These are phyloP conservation scores for Cephus rjabovi DNA, from an alignment of 2,888 invertebrate species.

Conservation along the genomic window DNA sequence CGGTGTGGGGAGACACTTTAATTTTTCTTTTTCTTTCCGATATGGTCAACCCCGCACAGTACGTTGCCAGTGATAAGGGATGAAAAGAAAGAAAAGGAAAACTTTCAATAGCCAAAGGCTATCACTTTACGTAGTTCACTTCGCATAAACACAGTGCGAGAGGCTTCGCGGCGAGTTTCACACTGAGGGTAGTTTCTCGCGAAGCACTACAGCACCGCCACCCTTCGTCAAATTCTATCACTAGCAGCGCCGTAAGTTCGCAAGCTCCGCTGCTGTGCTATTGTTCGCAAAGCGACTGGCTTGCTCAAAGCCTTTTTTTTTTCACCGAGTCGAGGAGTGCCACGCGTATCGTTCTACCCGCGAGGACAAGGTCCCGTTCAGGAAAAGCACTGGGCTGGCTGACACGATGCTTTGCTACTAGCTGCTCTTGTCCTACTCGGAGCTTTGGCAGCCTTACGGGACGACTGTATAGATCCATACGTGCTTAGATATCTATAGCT, in stretches of 20 bases:
- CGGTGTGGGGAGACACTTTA: not conserved
- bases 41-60: not conserved
- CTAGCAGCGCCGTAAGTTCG: slow-evolving; percentile 30
- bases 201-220: slow-evolving; percentile 46
- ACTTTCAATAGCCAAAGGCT: not conserved
- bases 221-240: slow-evolving; percentile 42
- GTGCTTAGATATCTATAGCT: not conserved
- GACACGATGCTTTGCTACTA: not conserved
- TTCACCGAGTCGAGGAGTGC: not conserved
- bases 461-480: not conserved
- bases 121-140: not conserved
- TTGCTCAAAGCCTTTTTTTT: slow-evolving; percentile 29
- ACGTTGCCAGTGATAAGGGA: not conserved
- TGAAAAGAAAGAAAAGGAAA: not conserved
- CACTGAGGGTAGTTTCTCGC: slow-evolving; percentile 49
- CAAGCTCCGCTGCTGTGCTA: slow-evolving; percentile 14
- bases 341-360: not conserved
- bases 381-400: not conserved
- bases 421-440: not conserved
- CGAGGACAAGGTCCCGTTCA: not conserved
- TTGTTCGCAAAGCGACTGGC: slow-evolving; percentile 40
- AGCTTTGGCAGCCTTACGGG: not conserved
- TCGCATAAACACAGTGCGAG: slow-evolving; percentile 20
- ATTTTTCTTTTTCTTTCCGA: not conserved
- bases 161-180: slow-evolving; percentile 47